Evolutionary conservation across 1,140 invertebrate species (phyloP), one percentile per base, ranked within the genome.

Genomic region (Eriocheir sinensis): DNA sequence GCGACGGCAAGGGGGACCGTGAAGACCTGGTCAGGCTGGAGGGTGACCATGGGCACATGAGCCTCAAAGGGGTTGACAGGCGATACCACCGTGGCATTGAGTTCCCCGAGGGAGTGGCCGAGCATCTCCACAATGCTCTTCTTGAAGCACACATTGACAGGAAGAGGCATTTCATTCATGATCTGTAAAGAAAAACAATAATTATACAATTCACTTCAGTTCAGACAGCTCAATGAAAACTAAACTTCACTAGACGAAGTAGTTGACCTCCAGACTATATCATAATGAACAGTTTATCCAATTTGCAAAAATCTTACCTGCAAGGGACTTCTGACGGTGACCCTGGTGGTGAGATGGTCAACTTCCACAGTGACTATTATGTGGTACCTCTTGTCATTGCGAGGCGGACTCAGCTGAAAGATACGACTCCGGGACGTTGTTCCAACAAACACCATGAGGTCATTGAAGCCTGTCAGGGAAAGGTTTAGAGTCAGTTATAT

Each of bases 11-110:
- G 96, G 27, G 98, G 98, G 80, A 98, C 97, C 96, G 98, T 97
- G 96, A 98, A 98, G 0, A 97, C 97, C 95, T 98, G 97, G 95
- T 98, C 97, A 0, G 98, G 97, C 96, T 98, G 98, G 17, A 99
- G 96, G 32, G 98, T 98, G 0, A 97, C 97, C 91, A 98, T 97
- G 93, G 98, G 97, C 96, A 98, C 97, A 81, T 98, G 98, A 40
- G 98, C 98, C 95, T 98, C 97, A 96, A 98, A 98, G 0, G 98
- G 98, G 97, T 98, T 98, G 6, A 98, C 98, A 17, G 98, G 97
- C 36, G 97, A 97, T 9, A 93, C 85, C 2, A 97, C 96, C n/a
- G 81, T 40, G 15, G 80, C 30, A 48, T 89, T 91, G 17, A 90
- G 40, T 48, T 91, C 81, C 21, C 89, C 88, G 30, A 90, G 44